A percentile compares a stretch with the other conserved stretches of the same genome.
Conservation (phyloP, 2,113 vertebrate genomes). For the Miniopterus natalensis region DNA sequence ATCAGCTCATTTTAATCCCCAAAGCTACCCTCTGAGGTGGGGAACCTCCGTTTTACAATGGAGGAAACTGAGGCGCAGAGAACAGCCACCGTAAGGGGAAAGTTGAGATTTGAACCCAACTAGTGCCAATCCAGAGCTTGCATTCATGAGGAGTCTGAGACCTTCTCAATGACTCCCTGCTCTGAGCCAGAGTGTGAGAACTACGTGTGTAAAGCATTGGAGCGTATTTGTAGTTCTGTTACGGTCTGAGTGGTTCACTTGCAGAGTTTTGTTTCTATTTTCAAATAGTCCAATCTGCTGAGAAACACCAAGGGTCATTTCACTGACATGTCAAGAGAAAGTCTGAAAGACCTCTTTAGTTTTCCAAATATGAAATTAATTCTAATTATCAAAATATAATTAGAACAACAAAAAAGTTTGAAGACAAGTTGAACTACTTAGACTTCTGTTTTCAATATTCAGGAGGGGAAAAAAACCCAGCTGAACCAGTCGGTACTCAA, state of each 20-base stretch:
- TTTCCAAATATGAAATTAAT: constrained; percentile 37
- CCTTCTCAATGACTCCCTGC: background rate
- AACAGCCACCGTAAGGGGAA: background rate
- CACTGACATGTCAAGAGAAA: constrained; percentile 38
- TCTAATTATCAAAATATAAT: constrained; percentile 6
- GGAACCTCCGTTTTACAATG: background rate
- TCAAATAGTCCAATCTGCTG: background rate
- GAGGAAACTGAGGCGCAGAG: background rate
- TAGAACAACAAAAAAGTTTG: background rate
- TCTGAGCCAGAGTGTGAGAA: background rate
- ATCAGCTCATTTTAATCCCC: background rate
- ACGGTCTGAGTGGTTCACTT: background rate
- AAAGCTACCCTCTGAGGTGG: background rate
- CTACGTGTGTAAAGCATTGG: background rate
- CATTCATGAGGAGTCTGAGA: background rate
- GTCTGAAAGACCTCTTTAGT: constrained; percentile 29
- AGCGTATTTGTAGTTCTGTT: background rate
- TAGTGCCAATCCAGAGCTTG: background rate
- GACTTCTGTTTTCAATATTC: background rate
- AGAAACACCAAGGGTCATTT: constrained; percentile 1
- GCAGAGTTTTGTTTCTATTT: background rate
- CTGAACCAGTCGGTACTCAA: background rate
- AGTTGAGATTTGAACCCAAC: background rate
- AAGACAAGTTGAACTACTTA: background rate
- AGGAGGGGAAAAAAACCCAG: background rate